Evolutionary conservation across 2,113 vertebrate genomes (phyloP).

Genomic region (Myotis lucifugus): DNA sequence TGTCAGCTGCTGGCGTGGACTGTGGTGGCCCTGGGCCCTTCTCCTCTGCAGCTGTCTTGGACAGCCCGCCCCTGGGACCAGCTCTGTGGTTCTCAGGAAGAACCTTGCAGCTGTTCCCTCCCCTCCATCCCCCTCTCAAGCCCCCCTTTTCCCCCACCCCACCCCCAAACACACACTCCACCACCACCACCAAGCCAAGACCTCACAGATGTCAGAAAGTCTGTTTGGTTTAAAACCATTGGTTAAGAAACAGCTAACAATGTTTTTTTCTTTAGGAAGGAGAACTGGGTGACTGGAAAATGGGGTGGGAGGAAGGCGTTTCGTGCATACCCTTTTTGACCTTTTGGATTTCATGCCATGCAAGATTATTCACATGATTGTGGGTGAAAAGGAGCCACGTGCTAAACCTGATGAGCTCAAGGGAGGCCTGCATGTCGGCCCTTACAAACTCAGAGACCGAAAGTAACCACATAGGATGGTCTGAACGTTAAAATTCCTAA

Average conservation of each 20-base stretch:
- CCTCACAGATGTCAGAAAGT: neutral
- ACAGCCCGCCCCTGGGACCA: neutral
- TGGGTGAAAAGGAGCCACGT: neutral
- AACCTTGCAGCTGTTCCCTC: neutral
- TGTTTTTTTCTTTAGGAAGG: too few species aligned
- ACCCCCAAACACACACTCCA: neutral
- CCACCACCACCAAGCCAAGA: neutral
- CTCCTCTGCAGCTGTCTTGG: neutral
- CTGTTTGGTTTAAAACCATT: neutral
- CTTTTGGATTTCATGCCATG: neutral
- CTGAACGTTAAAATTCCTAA: neutral
- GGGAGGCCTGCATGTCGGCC: too few species aligned
- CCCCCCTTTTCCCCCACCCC: too few species aligned
- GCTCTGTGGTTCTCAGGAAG: neutral
- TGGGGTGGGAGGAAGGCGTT: neutral
- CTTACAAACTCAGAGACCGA: too few species aligned
- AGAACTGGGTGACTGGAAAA: neutral
- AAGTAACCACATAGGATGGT: neutral
- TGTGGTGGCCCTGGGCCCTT: neutral
- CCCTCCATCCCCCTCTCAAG: neutral
- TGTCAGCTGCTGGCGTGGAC: neutral
- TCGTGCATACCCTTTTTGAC: neutral
- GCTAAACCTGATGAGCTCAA: too few species aligned
- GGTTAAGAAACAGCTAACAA: too few species aligned
- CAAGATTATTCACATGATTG: neutral